A percentile compares a stretch with the other conserved stretches of the same genome.
Conservation (phyloP, 2,888 invertebrate species). For the Drosophila helvetica region DNA sequence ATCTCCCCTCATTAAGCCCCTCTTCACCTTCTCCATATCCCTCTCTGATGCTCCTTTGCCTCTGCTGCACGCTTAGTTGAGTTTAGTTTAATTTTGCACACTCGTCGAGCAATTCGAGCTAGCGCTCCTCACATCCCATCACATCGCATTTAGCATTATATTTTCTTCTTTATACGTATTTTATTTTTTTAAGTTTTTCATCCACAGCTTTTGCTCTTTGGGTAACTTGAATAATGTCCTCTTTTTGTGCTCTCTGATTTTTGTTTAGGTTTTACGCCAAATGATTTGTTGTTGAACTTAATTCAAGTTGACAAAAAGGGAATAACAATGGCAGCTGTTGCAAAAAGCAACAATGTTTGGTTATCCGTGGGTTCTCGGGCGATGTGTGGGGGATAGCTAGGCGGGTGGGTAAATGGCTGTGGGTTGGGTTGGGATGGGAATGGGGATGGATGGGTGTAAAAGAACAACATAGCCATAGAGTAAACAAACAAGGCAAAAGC, state of each 20-base stretch:
- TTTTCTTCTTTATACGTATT: conserved; percentile 16
- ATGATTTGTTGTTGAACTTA: conserved; percentile 80
- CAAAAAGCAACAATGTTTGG: conserved; percentile 69
- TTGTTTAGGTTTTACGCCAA: conserved; percentile 72
- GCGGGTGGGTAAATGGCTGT: conserved; percentile 11
- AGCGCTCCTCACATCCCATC: conserved; percentile 21
- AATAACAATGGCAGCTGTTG: conserved; percentile 73
- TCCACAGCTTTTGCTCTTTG: conserved; percentile 5
- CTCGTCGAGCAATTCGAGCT: conserved; percentile 49
- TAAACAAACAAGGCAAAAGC: conserved; percentile 61
- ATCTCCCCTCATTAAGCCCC: not conserved
- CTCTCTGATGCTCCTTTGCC: conserved; percentile 6
- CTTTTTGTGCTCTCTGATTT: conserved; percentile 63
- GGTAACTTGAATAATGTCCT: conserved; percentile 52
- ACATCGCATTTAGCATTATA: conserved; percentile 38
- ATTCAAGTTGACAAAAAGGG: conserved; percentile 72
- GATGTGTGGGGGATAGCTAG: not conserved
- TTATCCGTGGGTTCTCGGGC: not conserved
- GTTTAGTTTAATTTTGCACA: conserved; percentile 53
- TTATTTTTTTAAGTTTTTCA: conserved; percentile 20
- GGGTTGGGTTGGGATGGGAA: not conserved
- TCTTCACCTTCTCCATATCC: not conserved
- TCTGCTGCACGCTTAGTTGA: conserved; percentile 57
- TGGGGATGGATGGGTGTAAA: conserved; percentile 4
- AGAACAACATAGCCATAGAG: conserved; percentile 55